Conservation (phyloP, 2,797 vertebrate species). For the Rousettus madagascariensis region DNA sequence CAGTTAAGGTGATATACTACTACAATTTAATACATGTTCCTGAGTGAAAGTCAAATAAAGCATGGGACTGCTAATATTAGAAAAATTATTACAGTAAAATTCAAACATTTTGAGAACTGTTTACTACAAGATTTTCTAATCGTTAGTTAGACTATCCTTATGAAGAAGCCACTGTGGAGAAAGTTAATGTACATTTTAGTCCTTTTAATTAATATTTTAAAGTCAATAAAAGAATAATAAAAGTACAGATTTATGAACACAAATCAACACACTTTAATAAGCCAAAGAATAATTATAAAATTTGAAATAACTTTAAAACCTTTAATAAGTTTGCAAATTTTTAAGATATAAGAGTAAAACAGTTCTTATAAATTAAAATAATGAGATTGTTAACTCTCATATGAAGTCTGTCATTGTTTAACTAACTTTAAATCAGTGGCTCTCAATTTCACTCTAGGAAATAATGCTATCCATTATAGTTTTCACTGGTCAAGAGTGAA, state of each 20-base stretch:
- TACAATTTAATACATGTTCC: background rate
- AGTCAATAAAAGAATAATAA: constrained; percentile 1
- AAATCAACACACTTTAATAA: constrained; percentile 1
- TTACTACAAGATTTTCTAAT: background rate
- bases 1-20: background rate
- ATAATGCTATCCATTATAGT: background rate
- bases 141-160: background rate
- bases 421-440: background rate
- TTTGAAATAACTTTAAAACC: constrained; percentile 32
- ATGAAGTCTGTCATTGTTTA: background rate
- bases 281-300: constrained; percentile 33
- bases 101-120: background rate
- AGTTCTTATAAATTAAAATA: constrained; percentile 21
- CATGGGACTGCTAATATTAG: background rate
- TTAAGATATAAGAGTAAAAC: constrained; percentile 10
- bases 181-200: background rate
- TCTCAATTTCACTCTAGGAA: constrained; percentile 2
- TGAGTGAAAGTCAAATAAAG: background rate
- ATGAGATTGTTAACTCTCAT: background rate
- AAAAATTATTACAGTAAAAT: background rate
- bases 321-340: constrained; percentile 18
- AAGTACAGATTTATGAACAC: constrained; percentile 16
- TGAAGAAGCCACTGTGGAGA: background rate
- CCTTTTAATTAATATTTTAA: constrained; percentile 31
- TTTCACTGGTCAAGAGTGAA: background rate